Conservation (phyloP, 2,113 vertebrate species). For the Gobio gobio region DNA sequence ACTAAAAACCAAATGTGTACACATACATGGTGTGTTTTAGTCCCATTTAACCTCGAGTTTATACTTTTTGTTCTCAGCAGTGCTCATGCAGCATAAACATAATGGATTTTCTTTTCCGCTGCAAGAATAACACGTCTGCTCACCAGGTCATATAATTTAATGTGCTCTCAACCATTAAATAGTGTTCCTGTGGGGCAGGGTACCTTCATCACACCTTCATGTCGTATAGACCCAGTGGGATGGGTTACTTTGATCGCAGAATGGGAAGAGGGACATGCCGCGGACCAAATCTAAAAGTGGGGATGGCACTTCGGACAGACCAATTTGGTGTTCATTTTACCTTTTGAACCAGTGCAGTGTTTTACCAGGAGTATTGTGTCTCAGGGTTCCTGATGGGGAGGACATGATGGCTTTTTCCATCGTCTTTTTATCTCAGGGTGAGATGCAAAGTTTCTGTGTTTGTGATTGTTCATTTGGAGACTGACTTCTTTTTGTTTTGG, state of each 20-base stretch:
- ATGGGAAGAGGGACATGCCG: constrained; percentile 22
- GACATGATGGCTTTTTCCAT: constrained; percentile 64
- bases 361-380: constrained; percentile 60
- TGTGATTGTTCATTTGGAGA: constrained; percentile 54
- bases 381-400: constrained; percentile 59
- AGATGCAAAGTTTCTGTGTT: constrained; percentile 55
- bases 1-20: constrained; percentile 27
- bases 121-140: constrained; percentile 59
- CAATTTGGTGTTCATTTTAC: constrained; percentile 67
- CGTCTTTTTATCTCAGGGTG: neutral
- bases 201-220: constrained; percentile 34
- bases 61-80: constrained; percentile 47
- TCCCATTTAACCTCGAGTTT: constrained; percentile 57
- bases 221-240: constrained; percentile 35
- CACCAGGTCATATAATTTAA: constrained; percentile 65
- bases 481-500: constrained; percentile 52
- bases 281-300: constrained; percentile 56
- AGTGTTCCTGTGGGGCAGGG: constrained; percentile 41
- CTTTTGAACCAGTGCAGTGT: constrained; percentile 61
- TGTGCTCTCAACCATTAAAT: constrained; percentile 72
- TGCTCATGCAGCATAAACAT: constrained; percentile 48
- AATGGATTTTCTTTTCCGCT: constrained; percentile 64
- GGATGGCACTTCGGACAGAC: constrained; percentile 60
- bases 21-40: constrained; percentile 1
- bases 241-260: constrained; percentile 19